Conservation (phyloP, 1,140 invertebrate genomes). For the Drosophila tani region DNA sequence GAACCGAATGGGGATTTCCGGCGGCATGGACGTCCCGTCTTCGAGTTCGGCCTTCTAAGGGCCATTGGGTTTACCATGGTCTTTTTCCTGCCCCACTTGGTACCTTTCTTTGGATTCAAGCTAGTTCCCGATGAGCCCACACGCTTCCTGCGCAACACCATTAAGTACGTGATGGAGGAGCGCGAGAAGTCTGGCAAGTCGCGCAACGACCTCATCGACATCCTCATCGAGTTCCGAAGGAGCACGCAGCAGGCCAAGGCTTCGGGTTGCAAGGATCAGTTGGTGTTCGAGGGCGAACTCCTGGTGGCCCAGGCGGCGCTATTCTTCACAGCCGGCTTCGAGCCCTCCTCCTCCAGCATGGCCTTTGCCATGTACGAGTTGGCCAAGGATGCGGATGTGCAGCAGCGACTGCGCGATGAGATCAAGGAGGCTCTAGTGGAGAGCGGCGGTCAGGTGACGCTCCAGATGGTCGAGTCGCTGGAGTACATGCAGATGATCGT, state of each 20-base stretch:
- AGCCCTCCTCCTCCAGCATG: conserved; percentile 85
- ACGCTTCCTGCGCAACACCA: conserved; percentile 74
- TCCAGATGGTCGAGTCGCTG: conserved; percentile 84
- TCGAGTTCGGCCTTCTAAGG: conserved; percentile 86
- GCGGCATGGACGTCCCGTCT: conserved; percentile 85
- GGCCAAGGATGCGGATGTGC: conserved; percentile 84
- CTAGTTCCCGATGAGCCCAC: conserved; percentile 61
- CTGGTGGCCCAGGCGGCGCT: conserved; percentile 88
- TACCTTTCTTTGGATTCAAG: conserved; percentile 70
- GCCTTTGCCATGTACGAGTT: conserved; percentile 86
- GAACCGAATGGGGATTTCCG: conserved; percentile 85
- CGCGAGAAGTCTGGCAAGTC: conserved; percentile 66
- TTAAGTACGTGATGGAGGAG: conserved; percentile 84
- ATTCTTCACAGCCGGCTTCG: conserved; percentile 88
- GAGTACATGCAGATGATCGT: conserved; percentile 85
- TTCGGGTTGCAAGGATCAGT: conserved; percentile 24
- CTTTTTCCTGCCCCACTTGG: conserved; percentile 84
- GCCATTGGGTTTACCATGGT: conserved; percentile 86
- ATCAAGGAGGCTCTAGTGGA: conserved; percentile 81
- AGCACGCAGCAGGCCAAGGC: conserved; percentile 52
- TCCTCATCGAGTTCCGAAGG: conserved; percentile 74
- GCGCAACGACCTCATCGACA: conserved; percentile 85
- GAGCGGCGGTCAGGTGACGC: conserved; percentile 80
- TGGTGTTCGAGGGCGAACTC: conserved; percentile 78
- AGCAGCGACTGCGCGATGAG: conserved; percentile 85